A percentile compares a stretch with the other conserved stretches of the same genome.
phyloP scores from a whole-genome alignment of 2,888 invertebrate genomes.

The Noctua pronuba region DNA sequence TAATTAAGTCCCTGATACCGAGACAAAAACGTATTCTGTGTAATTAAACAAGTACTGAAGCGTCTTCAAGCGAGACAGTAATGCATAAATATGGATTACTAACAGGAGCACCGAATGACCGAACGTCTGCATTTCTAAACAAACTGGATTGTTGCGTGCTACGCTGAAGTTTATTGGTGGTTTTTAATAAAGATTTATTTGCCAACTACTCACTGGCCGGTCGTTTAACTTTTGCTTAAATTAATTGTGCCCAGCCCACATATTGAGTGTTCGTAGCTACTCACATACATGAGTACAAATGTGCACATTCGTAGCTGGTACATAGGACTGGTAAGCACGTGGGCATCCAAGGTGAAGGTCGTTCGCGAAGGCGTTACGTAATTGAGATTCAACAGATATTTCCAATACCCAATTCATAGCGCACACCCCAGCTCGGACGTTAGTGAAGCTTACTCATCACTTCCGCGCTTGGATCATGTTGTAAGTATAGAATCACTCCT shows the following conservation, averaged over 20 bases:
- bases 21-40: conserved; percentile 9
- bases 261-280: conserved; percentile 42
- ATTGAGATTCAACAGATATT: conserved; percentile 78
- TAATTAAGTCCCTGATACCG: conserved; percentile 8
- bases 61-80: conserved; percentile 41
- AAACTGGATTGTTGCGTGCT: conserved; percentile 53
- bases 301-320: conserved; percentile 40
- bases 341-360: conserved; percentile 79
- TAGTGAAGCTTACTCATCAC: conserved; percentile 62
- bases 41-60: conserved; percentile 14
- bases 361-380: conserved; percentile 71
- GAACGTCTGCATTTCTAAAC: conserved; percentile 51
- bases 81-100: conserved; percentile 54
- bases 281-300: conserved; percentile 24
- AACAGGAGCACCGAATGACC: conserved; percentile 48
- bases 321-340: conserved; percentile 73
- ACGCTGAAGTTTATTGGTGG: conserved; percentile 51
- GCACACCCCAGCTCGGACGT: conserved; percentile 54
- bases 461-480: conserved; percentile 57
- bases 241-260: conserved; percentile 48
- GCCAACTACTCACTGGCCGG: conserved; percentile 54
- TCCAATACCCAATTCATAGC: conserved; percentile 59
- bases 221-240: conserved; percentile 56
- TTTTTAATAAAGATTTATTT: conserved; percentile 66
- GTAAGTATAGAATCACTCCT: conserved; percentile 45